Evolutionary conservation across 2,113 vertebrate genomes (phyloP), one percentile per base, ranked within the genome.

Genomic region (Morone chrysops): DNA sequence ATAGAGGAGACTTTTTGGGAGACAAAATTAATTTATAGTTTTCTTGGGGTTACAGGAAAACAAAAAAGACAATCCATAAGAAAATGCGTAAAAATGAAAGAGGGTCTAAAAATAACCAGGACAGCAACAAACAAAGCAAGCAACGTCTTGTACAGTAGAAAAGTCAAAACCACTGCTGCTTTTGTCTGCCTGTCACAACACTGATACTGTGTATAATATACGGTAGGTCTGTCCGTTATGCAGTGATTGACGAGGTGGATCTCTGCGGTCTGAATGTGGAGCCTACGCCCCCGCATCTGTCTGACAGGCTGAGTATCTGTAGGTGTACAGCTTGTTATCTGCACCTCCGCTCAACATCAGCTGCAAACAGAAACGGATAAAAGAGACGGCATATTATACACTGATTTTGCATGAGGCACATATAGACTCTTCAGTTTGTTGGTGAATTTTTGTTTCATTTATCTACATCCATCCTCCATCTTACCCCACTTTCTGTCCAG

Each of bases 291-390:
- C 98, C 0, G 96, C 96, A 67, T 97, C 96, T 2, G 96, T 97
- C 71, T 92, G 92, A 59, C 93, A 92, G 70, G 95, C 89, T 13
- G 96, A 95, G 56, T 99, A 98, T 93, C 82, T 96, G 95, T 97
- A 99, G 70, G 96, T 96, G 93, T 99, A 99, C n/a, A 99, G 93
- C 85, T 97, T 99, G 95, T 99, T 99, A 92, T 99, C 98, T 16
- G 98, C 97, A 8, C 98, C 98, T 62, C 98, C 98, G 61, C 98
- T 99, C 89, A 99, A 75, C 81, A 99, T 96, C 91, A 99, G 83
- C 98, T 99, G 86, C 5, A 90, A 75, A 78, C 2, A 59, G 38
- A 84, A 53, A 61, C 1, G 84, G 11, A 72, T 3, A 70, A 20
- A 56, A 25, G 7, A 71, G 4, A 89, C 3, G 59, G 11, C 0